Percentiles rank a stretch among this genome's conserved stretches.
phyloP scores from a whole-genome alignment of 1,140 invertebrate species.

The Aphis gossypii region DNA sequence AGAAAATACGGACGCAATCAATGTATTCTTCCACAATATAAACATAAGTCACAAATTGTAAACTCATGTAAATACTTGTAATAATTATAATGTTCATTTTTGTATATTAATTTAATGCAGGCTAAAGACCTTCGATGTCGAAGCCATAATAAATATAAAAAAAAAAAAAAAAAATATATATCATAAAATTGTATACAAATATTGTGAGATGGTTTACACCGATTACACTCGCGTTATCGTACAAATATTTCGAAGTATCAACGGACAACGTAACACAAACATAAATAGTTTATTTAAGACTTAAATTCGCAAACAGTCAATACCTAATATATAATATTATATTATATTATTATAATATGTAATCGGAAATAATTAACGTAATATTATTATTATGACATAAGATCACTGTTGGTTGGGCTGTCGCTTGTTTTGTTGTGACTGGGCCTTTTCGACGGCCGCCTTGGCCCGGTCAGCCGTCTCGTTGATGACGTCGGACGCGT shows the following conservation, averaged over 20 bases:
- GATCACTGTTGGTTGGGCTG: too few species aligned
- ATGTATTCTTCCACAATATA: too few species aligned
- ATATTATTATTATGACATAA: background rate
- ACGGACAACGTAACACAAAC: too few species aligned
- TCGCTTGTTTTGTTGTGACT: background rate
- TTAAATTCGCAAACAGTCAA: background rate
- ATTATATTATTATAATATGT: too few species aligned
- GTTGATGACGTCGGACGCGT: constrained; percentile 38
- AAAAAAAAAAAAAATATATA: background rate
- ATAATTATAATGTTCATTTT: too few species aligned
- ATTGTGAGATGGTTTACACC: background rate
- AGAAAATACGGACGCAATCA: too few species aligned
- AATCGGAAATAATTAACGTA: background rate
- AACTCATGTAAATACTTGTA: too few species aligned
- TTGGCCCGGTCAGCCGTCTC: constrained; percentile 47
- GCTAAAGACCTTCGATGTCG: too few species aligned
- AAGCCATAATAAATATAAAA: too few species aligned
- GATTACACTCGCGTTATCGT: background rate
- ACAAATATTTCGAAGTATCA: background rate
- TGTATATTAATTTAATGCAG: too few species aligned
- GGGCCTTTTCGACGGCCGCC: constrained; percentile 27
- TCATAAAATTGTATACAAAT: background rate
- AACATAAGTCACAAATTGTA: too few species aligned
- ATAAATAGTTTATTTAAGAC: background rate
- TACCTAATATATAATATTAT: too few species aligned